Evolutionary conservation across 2,113 vertebrate species (phyloP), one percentile per base, ranked within the genome.

Genomic region (Carassius carassius): DNA sequence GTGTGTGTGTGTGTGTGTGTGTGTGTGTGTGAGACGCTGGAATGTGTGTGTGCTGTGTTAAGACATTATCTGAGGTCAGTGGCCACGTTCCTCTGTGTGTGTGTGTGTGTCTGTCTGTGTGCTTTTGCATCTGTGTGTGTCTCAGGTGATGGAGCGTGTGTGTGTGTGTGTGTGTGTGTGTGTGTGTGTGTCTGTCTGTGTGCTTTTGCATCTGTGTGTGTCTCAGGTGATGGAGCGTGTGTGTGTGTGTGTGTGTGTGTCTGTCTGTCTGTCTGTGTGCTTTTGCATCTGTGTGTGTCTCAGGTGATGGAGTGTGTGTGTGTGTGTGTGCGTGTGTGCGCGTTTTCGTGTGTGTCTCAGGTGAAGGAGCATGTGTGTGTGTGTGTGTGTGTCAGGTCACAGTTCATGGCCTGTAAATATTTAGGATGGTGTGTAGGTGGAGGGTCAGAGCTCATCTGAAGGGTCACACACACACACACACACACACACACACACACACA

Each of bases 321-420:
- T 32, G 19, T 8, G 41, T 58, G 49, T 58, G 65, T 23, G 62
- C 16, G 62, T n/a, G 54, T 16, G 91, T 89, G 21, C 67, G 41
- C 74, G 41, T 81, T 25, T 85, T 35, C 47, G 62, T 72, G 37
- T 63, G 49, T 63, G 65, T 51, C 0, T 54, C 8, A 54, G 63
- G 63, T 29, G 63, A 65, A 11, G 65, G 75, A 37, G 74, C 37
- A 0, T 49, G 25, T 84, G 41, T 75, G 21, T 76, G 41, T 81
- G 41, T 81, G 56, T 85, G 63, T 62, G 75, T 72, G 91, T 90
- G 88, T 89, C 35, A 0, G 35, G 35, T 41, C 67, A 89, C 79
- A 79, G 90, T 90, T 88, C 89, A 70, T 32, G 84, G 79, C 87
- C 89, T 91, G 88, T 88, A 91, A 92, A 93, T 92, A 88, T 86